Percentiles rank a stretch among this genome's conserved stretches.
phyloP scores from a whole-genome alignment of 2,888 invertebrate genomes.

The Deroplatys truncata region DNA sequence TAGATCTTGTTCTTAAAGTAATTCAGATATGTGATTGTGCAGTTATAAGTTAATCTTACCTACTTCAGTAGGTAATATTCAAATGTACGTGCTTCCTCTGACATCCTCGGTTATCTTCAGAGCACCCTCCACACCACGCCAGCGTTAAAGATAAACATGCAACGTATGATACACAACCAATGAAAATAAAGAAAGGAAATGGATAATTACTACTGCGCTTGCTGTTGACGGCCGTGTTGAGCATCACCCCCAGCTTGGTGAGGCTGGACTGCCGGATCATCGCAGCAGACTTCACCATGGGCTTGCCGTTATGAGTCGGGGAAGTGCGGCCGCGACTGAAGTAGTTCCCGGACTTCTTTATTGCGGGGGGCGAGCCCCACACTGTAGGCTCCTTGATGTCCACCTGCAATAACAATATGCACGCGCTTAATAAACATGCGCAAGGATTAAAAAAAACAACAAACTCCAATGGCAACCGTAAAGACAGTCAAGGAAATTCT shows the following conservation, averaged over 20 bases:
- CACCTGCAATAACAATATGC: not conserved
- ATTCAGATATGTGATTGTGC: too few species aligned
- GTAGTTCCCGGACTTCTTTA: slow-evolving; percentile 9
- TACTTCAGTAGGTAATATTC: too few species aligned
- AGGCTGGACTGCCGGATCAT: slow-evolving; percentile 60
- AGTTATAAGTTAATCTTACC: too few species aligned
- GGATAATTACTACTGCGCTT: slow-evolving; percentile 42
- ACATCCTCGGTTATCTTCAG: too few species aligned
- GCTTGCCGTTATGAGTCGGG: slow-evolving; percentile 36
- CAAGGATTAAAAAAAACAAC: not conserved
- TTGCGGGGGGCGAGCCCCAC: slow-evolving; percentile 37
- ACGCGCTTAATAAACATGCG: not conserved
- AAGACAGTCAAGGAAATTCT: too few species aligned
- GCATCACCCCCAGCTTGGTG: slow-evolving; percentile 58
- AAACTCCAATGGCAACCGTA: not conserved
- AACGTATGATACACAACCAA: too few species aligned
- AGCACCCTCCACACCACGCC: too few species aligned
- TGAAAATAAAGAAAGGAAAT: too few species aligned
- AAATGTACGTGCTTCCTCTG: too few species aligned
- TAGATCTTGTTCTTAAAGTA: too few species aligned
- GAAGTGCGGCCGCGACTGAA: slow-evolving; percentile 18
- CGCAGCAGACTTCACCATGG: slow-evolving; percentile 46
- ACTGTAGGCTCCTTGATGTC: slow-evolving; percentile 39
- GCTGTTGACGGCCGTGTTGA: slow-evolving; percentile 56
- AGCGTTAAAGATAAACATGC: too few species aligned